These are phyloP conservation scores for Tanytarsus gracilentus DNA, from an alignment of 2,888 invertebrate genomes.

Conservation along the genomic window DNA sequence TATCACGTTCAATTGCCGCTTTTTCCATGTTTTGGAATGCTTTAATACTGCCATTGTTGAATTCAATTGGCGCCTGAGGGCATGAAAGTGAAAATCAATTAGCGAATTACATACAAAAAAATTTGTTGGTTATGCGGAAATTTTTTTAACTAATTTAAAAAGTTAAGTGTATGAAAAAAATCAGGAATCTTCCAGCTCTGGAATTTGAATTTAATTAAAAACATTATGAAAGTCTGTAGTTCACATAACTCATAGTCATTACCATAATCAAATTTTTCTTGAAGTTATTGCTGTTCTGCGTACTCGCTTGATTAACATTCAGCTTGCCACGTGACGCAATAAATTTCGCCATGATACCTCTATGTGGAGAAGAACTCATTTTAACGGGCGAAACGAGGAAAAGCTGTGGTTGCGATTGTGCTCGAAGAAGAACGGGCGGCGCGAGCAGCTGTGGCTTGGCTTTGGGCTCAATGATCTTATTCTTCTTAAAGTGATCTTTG, in stretches of 20 bases:
- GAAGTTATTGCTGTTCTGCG: constrained; percentile 31
- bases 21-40: constrained; percentile 35
- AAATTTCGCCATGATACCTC: constrained; percentile 78
- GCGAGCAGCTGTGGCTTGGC: constrained; percentile 28
- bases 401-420: constrained; percentile 39
- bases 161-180: too few species aligned
- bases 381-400: constrained; percentile 38
- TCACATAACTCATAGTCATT: neutral
- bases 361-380: constrained; percentile 56
- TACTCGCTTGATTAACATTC: constrained; percentile 36
- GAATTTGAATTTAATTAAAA: neutral
- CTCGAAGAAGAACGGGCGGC: constrained; percentile 35
- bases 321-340: constrained; percentile 70
- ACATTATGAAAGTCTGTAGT: neutral
- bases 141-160: too few species aligned
- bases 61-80: constrained; percentile 31
- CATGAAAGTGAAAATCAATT: too few species aligned
- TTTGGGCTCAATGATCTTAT: constrained; percentile 30
- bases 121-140: too few species aligned
- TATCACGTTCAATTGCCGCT: constrained; percentile 46
- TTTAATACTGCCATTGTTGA: constrained; percentile 34
- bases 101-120: neutral
- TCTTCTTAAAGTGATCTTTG: constrained; percentile 27
- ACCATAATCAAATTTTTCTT: constrained; percentile 29
- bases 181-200: too few species aligned